phyloP scores from a whole-genome alignment of 2,888 invertebrate species.

The Tipula vernalis region DNA sequence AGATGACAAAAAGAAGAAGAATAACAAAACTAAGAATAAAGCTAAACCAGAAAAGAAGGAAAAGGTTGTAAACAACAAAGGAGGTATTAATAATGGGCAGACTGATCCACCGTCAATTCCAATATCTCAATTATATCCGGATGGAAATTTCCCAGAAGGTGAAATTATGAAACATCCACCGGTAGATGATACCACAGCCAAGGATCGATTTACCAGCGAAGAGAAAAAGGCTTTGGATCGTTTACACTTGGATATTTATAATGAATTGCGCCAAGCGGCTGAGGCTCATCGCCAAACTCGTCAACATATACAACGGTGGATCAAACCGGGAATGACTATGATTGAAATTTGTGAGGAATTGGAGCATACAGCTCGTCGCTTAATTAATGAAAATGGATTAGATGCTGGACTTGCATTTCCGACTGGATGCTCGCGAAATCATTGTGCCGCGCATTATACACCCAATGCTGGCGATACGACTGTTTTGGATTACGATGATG shows the following conservation, averaged over 20 bases:
- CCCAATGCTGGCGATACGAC: slow-evolving; percentile 97
- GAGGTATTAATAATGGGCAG: slow-evolving; percentile 39
- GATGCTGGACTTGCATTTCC: slow-evolving; percentile 93
- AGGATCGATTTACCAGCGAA: slow-evolving; percentile 70
- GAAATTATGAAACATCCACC: slow-evolving; percentile 74
- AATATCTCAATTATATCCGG: slow-evolving; percentile 71
- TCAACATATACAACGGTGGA: slow-evolving; percentile 68
- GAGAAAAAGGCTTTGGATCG: slow-evolving; percentile 84
- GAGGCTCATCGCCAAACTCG: slow-evolving; percentile 89
- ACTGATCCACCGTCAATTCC: slow-evolving; percentile 81
- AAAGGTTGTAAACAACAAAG: slow-evolving; percentile 41
- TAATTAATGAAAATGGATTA: slow-evolving; percentile 90
- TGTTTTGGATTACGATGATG: slow-evolving; percentile 88
- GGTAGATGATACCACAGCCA: slow-evolving; percentile 72
- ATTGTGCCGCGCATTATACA: slow-evolving; percentile 99
- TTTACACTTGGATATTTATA: slow-evolving; percentile 85
- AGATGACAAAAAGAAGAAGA: slow-evolving; percentile 11
- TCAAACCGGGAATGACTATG: slow-evolving; percentile 99
- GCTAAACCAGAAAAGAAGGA: slow-evolving; percentile 54
- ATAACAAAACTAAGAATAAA: slow-evolving; percentile 38
- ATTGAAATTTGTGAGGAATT: slow-evolving; percentile 95
- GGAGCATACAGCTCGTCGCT: slow-evolving; percentile 77
- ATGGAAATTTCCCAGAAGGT: slow-evolving; percentile 78
- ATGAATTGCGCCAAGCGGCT: slow-evolving; percentile 89
- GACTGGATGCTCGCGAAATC: slow-evolving; percentile 96